These are phyloP conservation scores for Anaspis maculata DNA, from an alignment of 2,888 invertebrate species.

Conservation along the genomic window DNA sequence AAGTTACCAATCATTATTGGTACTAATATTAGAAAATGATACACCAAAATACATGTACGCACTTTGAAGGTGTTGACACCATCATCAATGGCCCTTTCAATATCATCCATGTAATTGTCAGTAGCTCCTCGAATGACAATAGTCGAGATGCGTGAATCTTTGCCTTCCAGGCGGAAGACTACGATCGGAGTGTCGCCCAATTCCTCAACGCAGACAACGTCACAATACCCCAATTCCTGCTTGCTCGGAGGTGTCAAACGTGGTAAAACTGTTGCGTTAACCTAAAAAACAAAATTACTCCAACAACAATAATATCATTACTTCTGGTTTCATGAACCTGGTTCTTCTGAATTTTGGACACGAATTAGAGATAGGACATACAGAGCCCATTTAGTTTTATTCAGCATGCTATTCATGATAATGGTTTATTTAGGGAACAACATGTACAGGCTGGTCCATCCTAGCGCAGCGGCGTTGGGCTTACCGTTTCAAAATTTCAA, in stretches of 20 bases:
- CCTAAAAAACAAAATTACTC: slow-evolving; percentile 25
- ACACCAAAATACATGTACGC: background rate
- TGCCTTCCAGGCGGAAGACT: slow-evolving; percentile 80
- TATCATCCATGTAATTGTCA: slow-evolving; percentile 97
- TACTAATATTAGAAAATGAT: slow-evolving; percentile 10
- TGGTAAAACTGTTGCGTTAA: slow-evolving; percentile 50
- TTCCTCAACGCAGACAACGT: slow-evolving; percentile 82
- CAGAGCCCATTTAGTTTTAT: too few species aligned
- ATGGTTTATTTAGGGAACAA: too few species aligned
- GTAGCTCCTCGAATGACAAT: slow-evolving; percentile 93
- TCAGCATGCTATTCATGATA: too few species aligned
- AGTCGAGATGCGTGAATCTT: slow-evolving; percentile 83
- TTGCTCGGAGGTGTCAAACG: slow-evolving; percentile 68
- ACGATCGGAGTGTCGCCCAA: slow-evolving; percentile 92
- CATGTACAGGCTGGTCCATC: too few species aligned
- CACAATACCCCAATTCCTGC: slow-evolving; percentile 89
- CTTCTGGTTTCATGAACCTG: too few species aligned
- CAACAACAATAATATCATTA: slow-evolving; percentile 3
- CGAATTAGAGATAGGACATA: too few species aligned
- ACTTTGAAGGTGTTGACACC: slow-evolving; percentile 99
- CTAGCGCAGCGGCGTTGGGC: too few species aligned
- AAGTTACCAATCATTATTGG: too few species aligned
- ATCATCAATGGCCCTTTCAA: slow-evolving; percentile 96
- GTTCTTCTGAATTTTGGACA: too few species aligned
- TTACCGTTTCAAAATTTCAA: too few species aligned